Evolutionary conservation across 2,113 vertebrate species (phyloP).

Genomic region (Herpetotheres cachinnans): DNA sequence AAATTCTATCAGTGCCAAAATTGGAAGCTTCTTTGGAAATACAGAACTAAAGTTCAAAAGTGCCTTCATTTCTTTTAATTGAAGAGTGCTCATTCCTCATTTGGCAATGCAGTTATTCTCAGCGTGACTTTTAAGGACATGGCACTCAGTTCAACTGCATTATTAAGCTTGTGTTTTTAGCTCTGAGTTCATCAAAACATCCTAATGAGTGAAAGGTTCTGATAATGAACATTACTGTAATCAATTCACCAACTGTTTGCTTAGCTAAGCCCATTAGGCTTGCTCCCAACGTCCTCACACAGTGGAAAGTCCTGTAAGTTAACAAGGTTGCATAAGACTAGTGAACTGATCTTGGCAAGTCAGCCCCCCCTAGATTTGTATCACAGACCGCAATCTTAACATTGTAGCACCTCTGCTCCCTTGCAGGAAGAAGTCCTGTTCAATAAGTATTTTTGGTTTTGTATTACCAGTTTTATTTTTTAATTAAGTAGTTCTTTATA

Average conservation of each 20-base stretch:
- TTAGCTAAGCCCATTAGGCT: slow-evolving; percentile 21
- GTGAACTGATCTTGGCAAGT: not conserved
- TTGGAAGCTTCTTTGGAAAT: not conserved
- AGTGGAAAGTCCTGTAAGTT: not conserved
- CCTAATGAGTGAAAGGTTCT: slow-evolving; percentile 26
- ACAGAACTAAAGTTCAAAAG: not conserved
- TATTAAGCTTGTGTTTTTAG: not conserved
- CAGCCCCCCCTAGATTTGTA: not conserved
- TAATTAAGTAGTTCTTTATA: not conserved
- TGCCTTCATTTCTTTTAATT: not conserved
- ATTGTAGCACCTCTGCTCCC: not conserved
- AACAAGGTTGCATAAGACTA: not conserved
- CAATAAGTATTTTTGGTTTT: not conserved
- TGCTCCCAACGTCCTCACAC: not conserved
- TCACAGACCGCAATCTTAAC: not conserved
- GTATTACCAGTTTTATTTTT: not conserved
- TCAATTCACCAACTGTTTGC: not conserved
- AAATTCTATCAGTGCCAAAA: not conserved
- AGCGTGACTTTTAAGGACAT: not conserved
- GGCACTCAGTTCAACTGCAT: not conserved
- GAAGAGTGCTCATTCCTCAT: not conserved
- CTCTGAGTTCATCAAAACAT: not conserved
- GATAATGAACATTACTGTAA: not conserved
- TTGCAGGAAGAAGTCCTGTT: not conserved
- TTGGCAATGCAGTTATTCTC: not conserved